These are phyloP conservation scores for Ammodytes marinus DNA, from an alignment of 2,113 vertebrate species.

Conservation along the genomic window DNA sequence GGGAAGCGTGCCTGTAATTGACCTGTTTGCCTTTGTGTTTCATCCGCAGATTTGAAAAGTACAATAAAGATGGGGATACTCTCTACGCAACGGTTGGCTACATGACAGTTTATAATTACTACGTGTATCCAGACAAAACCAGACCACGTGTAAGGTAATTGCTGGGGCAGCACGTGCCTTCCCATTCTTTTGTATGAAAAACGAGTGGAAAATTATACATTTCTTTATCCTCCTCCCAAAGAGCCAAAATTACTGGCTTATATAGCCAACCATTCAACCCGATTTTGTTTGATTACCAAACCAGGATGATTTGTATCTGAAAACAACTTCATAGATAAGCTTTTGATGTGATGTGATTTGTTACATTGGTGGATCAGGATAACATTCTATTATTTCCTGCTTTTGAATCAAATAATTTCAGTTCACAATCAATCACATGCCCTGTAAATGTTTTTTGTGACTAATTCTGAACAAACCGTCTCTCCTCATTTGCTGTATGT, in stretches of 20 bases:
- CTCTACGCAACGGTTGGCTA: constrained; percentile 99
- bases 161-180: constrained; percentile 94
- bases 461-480: constrained; percentile 32
- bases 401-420: constrained; percentile 65
- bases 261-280: constrained; percentile 81
- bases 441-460: constrained; percentile 4
- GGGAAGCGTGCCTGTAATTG: constrained; percentile 98
- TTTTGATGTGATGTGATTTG: constrained; percentile 77
- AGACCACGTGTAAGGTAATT: constrained; percentile 99
- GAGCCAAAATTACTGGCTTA: constrained; percentile 86
- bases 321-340: constrained; percentile 82
- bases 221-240: constrained; percentile 84
- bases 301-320: constrained; percentile 81
- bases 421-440: constrained; percentile 15
- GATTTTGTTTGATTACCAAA: constrained; percentile 79
- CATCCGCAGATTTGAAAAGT: constrained; percentile 99
- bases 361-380: constrained; percentile 76
- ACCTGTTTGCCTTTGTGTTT: constrained; percentile 99
- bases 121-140: constrained; percentile 99
- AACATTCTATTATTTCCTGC: constrained; percentile 70
- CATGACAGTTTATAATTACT: constrained; percentile 99
- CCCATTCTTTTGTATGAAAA: constrained; percentile 87
- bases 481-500: constrained; percentile 21
- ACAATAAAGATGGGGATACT: constrained; percentile 99
- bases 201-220: constrained; percentile 88